Conservation (phyloP, 2,797 vertebrate species). For the Notoglanidium macrostoma region DNA sequence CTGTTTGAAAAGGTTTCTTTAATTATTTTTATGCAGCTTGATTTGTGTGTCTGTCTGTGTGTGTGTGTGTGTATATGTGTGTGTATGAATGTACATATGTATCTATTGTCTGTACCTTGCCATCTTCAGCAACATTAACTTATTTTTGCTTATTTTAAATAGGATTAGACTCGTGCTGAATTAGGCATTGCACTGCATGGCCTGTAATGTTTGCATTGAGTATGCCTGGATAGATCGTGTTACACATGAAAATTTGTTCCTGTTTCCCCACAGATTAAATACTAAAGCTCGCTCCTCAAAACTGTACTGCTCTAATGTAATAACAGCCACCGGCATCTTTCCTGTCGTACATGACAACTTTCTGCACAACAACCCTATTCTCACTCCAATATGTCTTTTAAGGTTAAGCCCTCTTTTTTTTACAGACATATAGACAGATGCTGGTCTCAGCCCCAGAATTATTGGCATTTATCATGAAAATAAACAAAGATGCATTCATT, state of each 20-base stretch:
- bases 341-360: constrained; percentile 53
- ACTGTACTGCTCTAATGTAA: constrained; percentile 57
- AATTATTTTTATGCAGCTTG: constrained; percentile 6
- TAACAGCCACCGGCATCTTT: constrained; percentile 25
- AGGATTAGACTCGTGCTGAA: constrained; percentile 3
- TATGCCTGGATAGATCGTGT: constrained; percentile 61
- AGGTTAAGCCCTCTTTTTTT: neutral
- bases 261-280: constrained; percentile 69
- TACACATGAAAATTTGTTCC: constrained; percentile 63
- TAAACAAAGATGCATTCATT: neutral
- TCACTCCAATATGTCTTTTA: neutral
- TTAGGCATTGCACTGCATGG: constrained; percentile 36
- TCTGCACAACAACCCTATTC: neutral
- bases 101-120: neutral
- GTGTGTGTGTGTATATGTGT: neutral
- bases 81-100: neutral
- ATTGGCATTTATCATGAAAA: neutral
- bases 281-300: constrained; percentile 55
- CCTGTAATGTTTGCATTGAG: constrained; percentile 49
- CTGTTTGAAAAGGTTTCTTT: constrained; percentile 18
- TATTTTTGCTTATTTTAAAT: neutral
- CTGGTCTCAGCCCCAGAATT: neutral
- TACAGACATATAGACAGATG: neutral
- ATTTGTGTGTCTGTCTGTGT: constrained; percentile 14
- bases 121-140: neutral